A percentile compares a stretch with the other conserved stretches of the same genome.
phyloP scores from a whole-genome alignment of 2,797 vertebrate genomes.

The Smutsia temminckii region DNA sequence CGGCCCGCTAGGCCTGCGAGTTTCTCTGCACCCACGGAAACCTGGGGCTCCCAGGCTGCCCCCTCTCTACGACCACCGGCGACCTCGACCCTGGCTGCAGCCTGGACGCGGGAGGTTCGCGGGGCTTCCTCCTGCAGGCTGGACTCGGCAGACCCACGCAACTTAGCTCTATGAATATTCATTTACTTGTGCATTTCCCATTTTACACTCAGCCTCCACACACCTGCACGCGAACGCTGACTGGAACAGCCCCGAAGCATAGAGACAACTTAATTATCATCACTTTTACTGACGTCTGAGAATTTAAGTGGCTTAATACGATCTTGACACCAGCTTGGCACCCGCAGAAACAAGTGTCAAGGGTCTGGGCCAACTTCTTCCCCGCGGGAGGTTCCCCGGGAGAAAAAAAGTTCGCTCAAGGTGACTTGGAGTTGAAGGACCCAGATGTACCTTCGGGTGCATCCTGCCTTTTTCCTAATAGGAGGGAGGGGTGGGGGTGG shows the following conservation, averaged over 20 bases:
- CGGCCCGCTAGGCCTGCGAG: background rate
- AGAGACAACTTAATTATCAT: slow-evolving; percentile 45
- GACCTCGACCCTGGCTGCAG: background rate
- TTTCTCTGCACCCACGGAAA: background rate
- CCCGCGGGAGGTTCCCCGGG: background rate
- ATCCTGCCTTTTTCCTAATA: background rate
- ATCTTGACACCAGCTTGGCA: background rate
- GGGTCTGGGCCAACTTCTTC: background rate
- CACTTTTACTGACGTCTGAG: background rate
- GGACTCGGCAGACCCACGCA: background rate
- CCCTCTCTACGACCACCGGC: background rate
- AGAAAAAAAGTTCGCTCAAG: slow-evolving; percentile 14
- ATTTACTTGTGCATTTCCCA: background rate
- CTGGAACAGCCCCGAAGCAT: background rate
- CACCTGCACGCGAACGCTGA: slow-evolving; percentile 19
- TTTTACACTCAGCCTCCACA: background rate
- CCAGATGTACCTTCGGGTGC: background rate
- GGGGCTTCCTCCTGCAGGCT: background rate
- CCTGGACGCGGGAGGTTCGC: accelerated
- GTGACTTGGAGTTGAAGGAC: background rate
- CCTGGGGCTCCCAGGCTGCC: background rate
- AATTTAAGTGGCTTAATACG: background rate
- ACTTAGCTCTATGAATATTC: slow-evolving; percentile 40
- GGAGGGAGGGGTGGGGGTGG: slow-evolving; percentile 21
- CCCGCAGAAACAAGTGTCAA: background rate